A percentile compares a stretch with the other conserved stretches of the same genome.
Evolutionary conservation across 2,797 vertebrate species (phyloP).

Genomic region (Heterohyrax brucei): DNA sequence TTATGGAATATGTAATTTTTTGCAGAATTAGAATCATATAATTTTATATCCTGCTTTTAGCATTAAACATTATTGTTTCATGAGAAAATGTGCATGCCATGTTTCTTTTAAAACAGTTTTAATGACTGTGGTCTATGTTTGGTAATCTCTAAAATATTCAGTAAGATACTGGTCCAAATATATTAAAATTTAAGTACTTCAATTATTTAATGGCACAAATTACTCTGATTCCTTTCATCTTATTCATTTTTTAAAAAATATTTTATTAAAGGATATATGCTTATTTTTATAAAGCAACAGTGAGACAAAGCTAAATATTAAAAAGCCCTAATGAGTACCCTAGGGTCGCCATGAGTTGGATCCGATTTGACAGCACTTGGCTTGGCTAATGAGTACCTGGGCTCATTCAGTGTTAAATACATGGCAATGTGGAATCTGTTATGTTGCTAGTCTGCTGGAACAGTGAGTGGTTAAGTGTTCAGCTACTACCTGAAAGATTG

Average conservation of each 20-base stretch:
- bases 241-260: conserved; percentile 37
- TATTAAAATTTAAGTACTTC: background rate
- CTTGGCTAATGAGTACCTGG: background rate
- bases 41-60: conserved; percentile 23
- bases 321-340: background rate
- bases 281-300: conserved; percentile 33
- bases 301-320: background rate
- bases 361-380: too few species aligned
- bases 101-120: conserved; percentile 25
- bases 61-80: background rate
- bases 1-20: background rate
- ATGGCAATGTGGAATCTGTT: background rate
- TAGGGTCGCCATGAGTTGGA: too few species aligned
- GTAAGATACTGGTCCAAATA: background rate
- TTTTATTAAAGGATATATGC: background rate
- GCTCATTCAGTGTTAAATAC: background rate
- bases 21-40: conserved; percentile 8
- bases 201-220: background rate
- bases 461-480: too few species aligned
- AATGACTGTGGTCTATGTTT: background rate
- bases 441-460: background rate
- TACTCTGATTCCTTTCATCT: background rate
- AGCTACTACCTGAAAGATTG: too few species aligned
- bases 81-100: background rate
- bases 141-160: conserved; percentile 20